Evolutionary conservation across 2,888 invertebrate genomes (phyloP), one percentile per base, ranked within the genome.

Genomic region (Brachylomia viminalis): DNA sequence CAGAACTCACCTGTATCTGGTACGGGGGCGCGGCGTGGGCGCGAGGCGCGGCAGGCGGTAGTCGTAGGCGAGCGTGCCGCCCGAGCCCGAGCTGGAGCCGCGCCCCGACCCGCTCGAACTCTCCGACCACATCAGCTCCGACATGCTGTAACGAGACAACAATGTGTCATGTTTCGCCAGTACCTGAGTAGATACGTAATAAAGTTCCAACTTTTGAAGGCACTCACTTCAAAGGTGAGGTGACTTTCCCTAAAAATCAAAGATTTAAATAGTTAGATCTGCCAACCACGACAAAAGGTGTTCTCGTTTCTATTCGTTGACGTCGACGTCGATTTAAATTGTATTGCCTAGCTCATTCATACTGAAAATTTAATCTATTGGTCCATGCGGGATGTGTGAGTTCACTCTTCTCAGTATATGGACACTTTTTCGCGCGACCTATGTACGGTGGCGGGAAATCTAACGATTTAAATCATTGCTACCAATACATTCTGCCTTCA

Each of bases 91-190:
- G 87, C 96, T 96, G 2, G 96, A 96, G 75, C 96, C 96, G 74
- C 96, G 96, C 15, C 94, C 95, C 23, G 96, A 96, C 2, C 96
- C 96, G 73, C 95, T 95, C 71, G 96, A 96, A 88, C 95, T 96
- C 90, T 95, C 95, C 70, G 96, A 96, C 96, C 96, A 97, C 75
- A 94, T 93, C 90, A 96, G 86, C 88, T 96, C 96, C 0, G 96
- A 95, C 91, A 95, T 86, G 77, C 95, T 96, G 85, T 6, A 61
- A 56, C 13, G 17, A 23, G 27, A 49, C 20, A 49, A 45, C 15
- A 33, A 33, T 33, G 11, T 75, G 17, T 45, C n/a, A 75, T 27
- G 0, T 56, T 47, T 33, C 23, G 17, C 30, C 17, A 38, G 30
- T 33, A 42, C 10, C 27, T 17, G n/a, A 5, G 11, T 62, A n/a